phyloP scores from a whole-genome alignment of 1,140 invertebrate genomes.

The Muscidifurax raptorellus region DNA sequence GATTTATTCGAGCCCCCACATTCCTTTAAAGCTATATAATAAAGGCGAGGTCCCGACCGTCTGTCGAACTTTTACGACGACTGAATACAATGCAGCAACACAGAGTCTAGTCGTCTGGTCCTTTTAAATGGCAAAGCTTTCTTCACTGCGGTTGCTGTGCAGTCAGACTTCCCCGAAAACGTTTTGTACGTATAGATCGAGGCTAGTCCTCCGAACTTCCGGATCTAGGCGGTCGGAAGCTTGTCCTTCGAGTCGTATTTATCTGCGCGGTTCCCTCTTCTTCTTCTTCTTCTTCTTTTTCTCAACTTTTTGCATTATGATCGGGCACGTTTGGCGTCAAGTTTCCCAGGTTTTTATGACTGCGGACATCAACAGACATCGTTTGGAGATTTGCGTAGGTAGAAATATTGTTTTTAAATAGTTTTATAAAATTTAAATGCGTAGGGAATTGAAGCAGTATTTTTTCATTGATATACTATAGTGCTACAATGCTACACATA shows the following conservation, averaged over 20 bases:
- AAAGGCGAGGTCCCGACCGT: neutral
- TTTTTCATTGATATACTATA: too few species aligned
- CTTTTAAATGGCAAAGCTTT: neutral
- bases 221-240: neutral
- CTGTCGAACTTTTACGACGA: slow-evolving; percentile 4
- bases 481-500: too few species aligned
- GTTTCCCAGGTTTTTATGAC: neutral
- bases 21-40: too few species aligned
- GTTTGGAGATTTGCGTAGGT: neutral
- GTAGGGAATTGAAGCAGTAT: too few species aligned
- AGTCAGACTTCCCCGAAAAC: neutral
- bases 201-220: slow-evolving; percentile 23
- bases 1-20: too few species aligned
- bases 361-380: neutral
- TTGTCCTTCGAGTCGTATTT: neutral
- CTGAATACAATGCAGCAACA: neutral
- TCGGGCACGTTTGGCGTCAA: neutral
- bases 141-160: neutral
- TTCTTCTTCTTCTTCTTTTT: neutral
- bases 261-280: too few species aligned
- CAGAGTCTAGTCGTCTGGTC: neutral
- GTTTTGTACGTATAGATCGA: neutral
- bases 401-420: neutral
- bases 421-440: too few species aligned
- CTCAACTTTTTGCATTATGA: slow-evolving; percentile 10